Base-by-base conservation (phyloP, 1,140 invertebrate species). In the Aphidius ervi region DNA sequence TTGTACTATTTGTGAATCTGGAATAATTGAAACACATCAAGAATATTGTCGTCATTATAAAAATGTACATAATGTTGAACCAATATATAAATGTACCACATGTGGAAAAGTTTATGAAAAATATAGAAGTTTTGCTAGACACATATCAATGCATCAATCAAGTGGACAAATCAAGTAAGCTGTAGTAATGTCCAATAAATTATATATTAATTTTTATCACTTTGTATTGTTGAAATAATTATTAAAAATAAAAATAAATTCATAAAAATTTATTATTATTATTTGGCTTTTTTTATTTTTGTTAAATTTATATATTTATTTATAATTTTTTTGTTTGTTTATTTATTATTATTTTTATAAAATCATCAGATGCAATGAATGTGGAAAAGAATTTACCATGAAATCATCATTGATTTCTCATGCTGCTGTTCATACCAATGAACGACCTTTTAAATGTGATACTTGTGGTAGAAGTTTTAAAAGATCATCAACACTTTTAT, bases 131-230 rank as follows among this genome's bases (percentile, higher is more conserved):
- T 75, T 70, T 58, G 63, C 67, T 9, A 71, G 67, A 50, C 70
- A 74, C 63, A 65, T 69, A 10, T 69, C 69, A 58, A 42, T 66
- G 37, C 70, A 74, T 55, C 54, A 58, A 16, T 58, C 67, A 52
- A 61, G 74, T 70, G 71, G 74, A 65, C 72, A 66, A 69, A 70
- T 77, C 70, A 72, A 68, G 79, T 81, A 66, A 75, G 76, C 71
- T 73, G 72, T 71, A 72, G 2, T 55, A 73, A 68, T 69, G 65
- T 68, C 68, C 71, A 68, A 73, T 69, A 72, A 71, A 69, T 73
- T 63, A 58, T 63, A 58, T 63, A 10, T 43, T 43, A 10, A 43
- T 7, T 8, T 43, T 43, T 43, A 43, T 43, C 5, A 43, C 2
- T 31, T 31, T 31, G 23, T 31, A 31, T 31, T 31, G 23, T 31